A percentile compares a stretch with the other conserved stretches of the same genome.
Conservation (phyloP, 2,888 invertebrate genomes). For the Corythucha ciliata region DNA sequence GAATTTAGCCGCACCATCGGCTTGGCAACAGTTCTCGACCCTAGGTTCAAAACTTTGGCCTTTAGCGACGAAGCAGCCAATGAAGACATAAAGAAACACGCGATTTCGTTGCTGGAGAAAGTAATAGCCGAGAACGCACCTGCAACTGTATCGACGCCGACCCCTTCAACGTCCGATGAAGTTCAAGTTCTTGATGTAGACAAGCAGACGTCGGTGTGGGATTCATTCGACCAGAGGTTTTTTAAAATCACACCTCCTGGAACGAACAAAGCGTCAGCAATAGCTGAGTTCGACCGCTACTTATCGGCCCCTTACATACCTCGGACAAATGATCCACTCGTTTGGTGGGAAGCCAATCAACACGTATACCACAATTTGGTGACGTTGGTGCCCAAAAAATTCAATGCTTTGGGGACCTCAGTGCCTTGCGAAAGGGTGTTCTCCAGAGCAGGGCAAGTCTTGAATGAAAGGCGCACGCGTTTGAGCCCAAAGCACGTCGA, state of each 20-base stretch:
- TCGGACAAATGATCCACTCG: constrained; percentile 26
- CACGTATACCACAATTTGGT: constrained; percentile 30
- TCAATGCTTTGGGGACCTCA: constrained; percentile 35
- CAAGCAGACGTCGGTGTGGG: constrained; percentile 15
- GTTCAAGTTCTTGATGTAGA: neutral
- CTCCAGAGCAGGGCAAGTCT: constrained; percentile 34
- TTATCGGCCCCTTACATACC: constrained; percentile 26
- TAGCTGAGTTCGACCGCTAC: constrained; percentile 31
- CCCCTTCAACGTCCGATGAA: too few species aligned
- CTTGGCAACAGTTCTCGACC: constrained; percentile 25
- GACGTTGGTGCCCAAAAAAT: constrained; percentile 30
- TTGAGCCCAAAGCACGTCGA: constrained; percentile 32
- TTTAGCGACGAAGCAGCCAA: constrained; percentile 11
- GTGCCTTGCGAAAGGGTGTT: constrained; percentile 36
- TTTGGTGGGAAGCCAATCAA: constrained; percentile 33
- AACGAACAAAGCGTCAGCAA: constrained; percentile 22
- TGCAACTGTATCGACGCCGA: too few species aligned
- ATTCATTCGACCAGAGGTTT: constrained; percentile 21
- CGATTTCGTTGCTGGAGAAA: constrained; percentile 2
- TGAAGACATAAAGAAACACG: constrained; percentile 14
- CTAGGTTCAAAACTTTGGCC: constrained; percentile 22
- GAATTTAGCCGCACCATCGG: constrained; percentile 20
- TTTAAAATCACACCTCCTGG: constrained; percentile 14
- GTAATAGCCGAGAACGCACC: neutral
- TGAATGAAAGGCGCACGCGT: constrained; percentile 34